Evolutionary conservation across 2,113 vertebrate genomes (phyloP).

Genomic region (Anas platyrhynchos): DNA sequence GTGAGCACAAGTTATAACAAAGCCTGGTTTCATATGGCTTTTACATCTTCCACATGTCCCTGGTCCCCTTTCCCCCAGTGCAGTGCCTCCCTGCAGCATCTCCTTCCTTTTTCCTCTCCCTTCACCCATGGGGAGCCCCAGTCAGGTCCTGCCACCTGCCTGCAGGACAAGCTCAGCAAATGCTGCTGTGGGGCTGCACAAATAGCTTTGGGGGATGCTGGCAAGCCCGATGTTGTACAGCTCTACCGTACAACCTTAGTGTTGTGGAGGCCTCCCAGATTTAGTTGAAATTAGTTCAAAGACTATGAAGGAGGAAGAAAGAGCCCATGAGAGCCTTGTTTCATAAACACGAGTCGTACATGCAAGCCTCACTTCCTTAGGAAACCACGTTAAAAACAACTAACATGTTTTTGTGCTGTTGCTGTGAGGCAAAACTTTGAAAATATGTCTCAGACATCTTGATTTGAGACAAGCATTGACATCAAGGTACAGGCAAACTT

Average conservation of each 20-base stretch:
- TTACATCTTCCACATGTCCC: neutral
- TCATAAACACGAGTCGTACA: neutral
- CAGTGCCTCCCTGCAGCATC: neutral
- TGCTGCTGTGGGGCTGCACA: rapidly evolving
- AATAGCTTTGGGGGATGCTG: too few relatives aligned
- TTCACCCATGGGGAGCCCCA: neutral
- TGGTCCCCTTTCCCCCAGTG: too few relatives aligned
- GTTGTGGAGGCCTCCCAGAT: neutral
- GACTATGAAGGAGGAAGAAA: neutral
- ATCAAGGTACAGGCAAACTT: neutral
- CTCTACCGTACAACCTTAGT: neutral
- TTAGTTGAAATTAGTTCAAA: slow-evolving; percentile 19
- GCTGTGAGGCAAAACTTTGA: slow-evolving; percentile 3
- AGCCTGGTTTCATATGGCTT: neutral
- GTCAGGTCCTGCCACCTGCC: neutral
- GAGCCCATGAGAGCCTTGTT: neutral
- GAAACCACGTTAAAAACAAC: slow-evolving; percentile 51
- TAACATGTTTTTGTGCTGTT: neutral
- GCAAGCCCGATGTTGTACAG: neutral
- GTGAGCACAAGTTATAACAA: neutral
- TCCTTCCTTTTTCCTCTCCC: neutral
- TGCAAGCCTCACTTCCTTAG: slow-evolving; percentile 19
- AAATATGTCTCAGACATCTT: neutral
- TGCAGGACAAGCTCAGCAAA: neutral
- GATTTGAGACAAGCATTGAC: neutral